Percentiles rank a stretch among this genome's conserved stretches.
Evolutionary conservation across 2,113 vertebrate genomes (phyloP).

Genomic region (Enhydra lutris): DNA sequence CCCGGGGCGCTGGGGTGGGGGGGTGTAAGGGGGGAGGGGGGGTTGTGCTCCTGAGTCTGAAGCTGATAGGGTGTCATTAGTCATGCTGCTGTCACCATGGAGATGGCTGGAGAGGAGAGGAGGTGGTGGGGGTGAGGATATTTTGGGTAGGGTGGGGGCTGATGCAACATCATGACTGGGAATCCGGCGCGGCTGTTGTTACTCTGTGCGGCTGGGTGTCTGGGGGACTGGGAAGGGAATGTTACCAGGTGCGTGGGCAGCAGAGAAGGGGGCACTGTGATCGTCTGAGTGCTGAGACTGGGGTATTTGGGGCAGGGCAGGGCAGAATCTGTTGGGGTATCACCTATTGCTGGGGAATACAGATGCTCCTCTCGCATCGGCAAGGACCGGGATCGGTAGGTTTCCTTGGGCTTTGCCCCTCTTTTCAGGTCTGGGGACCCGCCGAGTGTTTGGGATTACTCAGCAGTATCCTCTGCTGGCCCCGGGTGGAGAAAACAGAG

Average conservation of each 20-base stretch:
- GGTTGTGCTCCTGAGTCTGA: slow-evolving; percentile 66
- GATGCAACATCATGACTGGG: slow-evolving; percentile 73
- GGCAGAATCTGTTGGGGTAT: neutral
- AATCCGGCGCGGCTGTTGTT: slow-evolving; percentile 50
- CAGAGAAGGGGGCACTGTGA: slow-evolving; percentile 7
- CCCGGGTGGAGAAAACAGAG: neutral
- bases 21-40: neutral
- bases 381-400: neutral
- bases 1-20: neutral
- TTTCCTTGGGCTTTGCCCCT: slow-evolving; percentile 33
- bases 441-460: slow-evolving; percentile 66
- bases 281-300: neutral
- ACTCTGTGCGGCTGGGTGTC: slow-evolving; percentile 50
- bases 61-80: slow-evolving; percentile 80
- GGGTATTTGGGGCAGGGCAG: neutral
- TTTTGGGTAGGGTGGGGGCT: slow-evolving; percentile 75
- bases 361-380: neutral
- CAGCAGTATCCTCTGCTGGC: slow-evolving; percentile 65
- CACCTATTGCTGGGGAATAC: neutral
- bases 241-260: slow-evolving; percentile 61
- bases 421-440: neutral
- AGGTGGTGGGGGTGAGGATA: slow-evolving; percentile 70
- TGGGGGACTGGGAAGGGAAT: slow-evolving; percentile 49
- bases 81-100: slow-evolving; percentile 76
- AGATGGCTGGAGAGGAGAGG: slow-evolving; percentile 65